Percentiles rank a stretch among this genome's conserved stretches.
phyloP scores from a whole-genome alignment of 2,888 invertebrate species.

The Drosophila prolongata region DNA sequence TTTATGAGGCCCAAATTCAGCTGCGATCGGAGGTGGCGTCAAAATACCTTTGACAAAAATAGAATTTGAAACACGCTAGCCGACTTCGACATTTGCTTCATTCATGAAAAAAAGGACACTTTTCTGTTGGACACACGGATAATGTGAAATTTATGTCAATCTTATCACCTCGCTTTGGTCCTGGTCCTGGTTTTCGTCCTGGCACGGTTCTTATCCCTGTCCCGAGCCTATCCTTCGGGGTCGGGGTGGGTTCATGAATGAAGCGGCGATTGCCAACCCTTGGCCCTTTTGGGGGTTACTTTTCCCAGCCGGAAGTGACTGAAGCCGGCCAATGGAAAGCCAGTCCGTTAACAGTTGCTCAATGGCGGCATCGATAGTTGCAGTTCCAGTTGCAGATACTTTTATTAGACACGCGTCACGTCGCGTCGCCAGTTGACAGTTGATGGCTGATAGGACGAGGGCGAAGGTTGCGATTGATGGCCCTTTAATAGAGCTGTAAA shows the following conservation, averaged over 20 bases:
- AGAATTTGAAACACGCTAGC: slow-evolving; percentile 27
- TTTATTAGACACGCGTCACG: slow-evolving; percentile 77
- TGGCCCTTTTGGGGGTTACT: slow-evolving; percentile 49
- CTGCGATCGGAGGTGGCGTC: slow-evolving; percentile 76
- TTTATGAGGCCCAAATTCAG: slow-evolving; percentile 75
- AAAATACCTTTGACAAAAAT: slow-evolving; percentile 74
- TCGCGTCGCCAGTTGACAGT: slow-evolving; percentile 64
- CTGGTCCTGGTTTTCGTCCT: slow-evolving; percentile 38
- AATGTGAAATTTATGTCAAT: slow-evolving; percentile 78
- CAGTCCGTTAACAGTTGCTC: slow-evolving; percentile 63
- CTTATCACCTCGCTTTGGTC: slow-evolving; percentile 62
- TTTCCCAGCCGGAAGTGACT: slow-evolving; percentile 44
- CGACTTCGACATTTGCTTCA: slow-evolving; percentile 47
- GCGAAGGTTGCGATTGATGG: slow-evolving; percentile 54
- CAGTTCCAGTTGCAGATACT: slow-evolving; percentile 60
- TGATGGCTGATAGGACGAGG: slow-evolving; percentile 52
- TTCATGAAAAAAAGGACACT: slow-evolving; percentile 59
- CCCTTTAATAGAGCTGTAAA: slow-evolving; percentile 70
- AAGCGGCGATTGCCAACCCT: slow-evolving; percentile 43
- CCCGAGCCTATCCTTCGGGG: slow-evolving; percentile 37
- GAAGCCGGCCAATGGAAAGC: slow-evolving; percentile 58
- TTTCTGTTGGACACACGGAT: slow-evolving; percentile 38
- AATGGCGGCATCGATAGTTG: slow-evolving; percentile 62
- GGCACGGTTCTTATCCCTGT: neutral
- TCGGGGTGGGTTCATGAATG: slow-evolving; percentile 67